Percentiles rank a stretch among this genome's conserved stretches.
Evolutionary conservation across 2,113 vertebrate genomes (phyloP).

Genomic region (Gopherus flavomarginatus): DNA sequence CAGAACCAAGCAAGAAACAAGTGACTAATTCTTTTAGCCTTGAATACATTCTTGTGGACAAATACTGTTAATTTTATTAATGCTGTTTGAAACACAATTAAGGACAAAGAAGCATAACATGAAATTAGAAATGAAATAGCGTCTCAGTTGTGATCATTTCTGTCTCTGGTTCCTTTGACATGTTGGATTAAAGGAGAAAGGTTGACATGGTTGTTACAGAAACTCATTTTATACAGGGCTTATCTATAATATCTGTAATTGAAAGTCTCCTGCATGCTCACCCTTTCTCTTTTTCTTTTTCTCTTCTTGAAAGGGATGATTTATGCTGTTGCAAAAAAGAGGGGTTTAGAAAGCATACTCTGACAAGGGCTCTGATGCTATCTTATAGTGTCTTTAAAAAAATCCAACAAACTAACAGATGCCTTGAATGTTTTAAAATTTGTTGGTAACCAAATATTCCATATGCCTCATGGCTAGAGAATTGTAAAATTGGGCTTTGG

Average conservation of each 20-base stretch:
- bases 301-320: not conserved
- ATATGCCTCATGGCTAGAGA: not conserved
- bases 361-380: not conserved
- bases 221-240: not conserved
- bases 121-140: not conserved
- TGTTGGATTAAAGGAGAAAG: not conserved
- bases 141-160: not conserved
- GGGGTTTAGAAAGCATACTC: not conserved
- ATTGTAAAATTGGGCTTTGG: not conserved
- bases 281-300: not conserved
- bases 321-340: not conserved
- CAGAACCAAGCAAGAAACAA: not conserved
- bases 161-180: not conserved
- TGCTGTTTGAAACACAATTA: not conserved
- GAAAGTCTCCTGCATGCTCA: not conserved
- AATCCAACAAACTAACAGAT: not conserved
- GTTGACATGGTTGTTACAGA: not conserved
- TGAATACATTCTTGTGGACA: not conserved
- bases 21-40: not conserved
- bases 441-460: not conserved
- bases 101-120: not conserved
- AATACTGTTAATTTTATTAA: not conserved
- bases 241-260: not conserved
- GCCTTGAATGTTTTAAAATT: not conserved
- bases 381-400: not conserved